A percentile compares a stretch with the other conserved stretches of the same genome.
Conservation (phyloP, 2,888 invertebrate species). For the Calephelis perditalis region DNA sequence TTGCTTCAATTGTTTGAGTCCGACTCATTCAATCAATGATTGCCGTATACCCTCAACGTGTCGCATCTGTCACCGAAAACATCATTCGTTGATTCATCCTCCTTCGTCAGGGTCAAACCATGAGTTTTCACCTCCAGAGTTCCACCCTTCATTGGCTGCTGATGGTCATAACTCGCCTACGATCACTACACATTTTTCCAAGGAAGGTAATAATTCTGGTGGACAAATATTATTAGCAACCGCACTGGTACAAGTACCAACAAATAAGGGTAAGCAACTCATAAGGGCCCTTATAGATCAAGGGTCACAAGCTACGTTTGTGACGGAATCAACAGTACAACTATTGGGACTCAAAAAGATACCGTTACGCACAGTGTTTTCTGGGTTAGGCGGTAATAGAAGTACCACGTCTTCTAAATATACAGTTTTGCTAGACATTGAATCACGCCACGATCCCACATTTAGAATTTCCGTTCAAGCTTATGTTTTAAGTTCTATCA, state of each 20-base stretch:
- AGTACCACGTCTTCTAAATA: not conserved
- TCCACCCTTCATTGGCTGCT: not conserved
- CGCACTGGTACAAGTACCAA: too few species aligned
- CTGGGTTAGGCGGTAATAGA: not conserved
- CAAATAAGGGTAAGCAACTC: too few species aligned
- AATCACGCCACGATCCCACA: not conserved
- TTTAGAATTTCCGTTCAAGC: not conserved
- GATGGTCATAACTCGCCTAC: not conserved
- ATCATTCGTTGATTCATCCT: too few species aligned
- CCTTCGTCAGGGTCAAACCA: too few species aligned
- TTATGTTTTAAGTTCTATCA: not conserved
- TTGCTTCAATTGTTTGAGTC: slow-evolving; percentile 1
- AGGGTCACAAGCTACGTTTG: too few species aligned
- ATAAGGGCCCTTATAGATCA: too few species aligned
- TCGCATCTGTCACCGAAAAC: too few species aligned
- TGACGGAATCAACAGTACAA: too few species aligned
- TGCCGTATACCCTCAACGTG: not conserved
- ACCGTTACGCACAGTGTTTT: not conserved
- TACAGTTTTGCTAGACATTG: not conserved
- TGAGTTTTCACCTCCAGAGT: too few species aligned
- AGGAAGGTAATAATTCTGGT: not conserved
- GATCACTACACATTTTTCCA: not conserved
- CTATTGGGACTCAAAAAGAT: too few species aligned
- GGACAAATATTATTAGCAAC: not conserved
- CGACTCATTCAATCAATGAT: not conserved